Evolutionary conservation across 2,888 invertebrate species (phyloP).

Genomic region (Lycocerus yunnanus): DNA sequence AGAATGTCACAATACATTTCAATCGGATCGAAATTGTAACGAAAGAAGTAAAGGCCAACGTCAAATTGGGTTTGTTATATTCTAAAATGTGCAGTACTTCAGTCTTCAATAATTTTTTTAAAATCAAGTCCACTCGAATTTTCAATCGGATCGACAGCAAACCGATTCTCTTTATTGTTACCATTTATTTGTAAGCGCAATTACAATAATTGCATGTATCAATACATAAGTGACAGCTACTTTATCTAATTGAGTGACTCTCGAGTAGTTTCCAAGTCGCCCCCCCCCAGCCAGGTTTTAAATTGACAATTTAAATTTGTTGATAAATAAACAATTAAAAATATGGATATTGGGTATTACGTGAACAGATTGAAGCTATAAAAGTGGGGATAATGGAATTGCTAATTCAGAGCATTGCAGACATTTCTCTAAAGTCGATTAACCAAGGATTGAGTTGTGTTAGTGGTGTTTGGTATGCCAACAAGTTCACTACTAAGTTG

Average conservation of each 20-base stretch:
- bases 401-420: constrained; percentile 12
- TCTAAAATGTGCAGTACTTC: no score
- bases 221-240: neutral
- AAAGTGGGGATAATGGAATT: constrained; percentile 4
- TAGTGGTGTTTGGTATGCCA: constrained; percentile 20
- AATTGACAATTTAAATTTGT: neutral
- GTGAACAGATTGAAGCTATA: constrained; percentile 4
- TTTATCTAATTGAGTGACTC: neutral
- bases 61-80: no score
- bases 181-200: neutral
- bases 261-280: neutral
- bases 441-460: constrained; percentile 16
- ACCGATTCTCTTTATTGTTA: no score
- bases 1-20: neutral
- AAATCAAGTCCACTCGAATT: neutral
- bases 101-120: no score
- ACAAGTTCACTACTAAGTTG: constrained; percentile 13
- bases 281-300: neutral
- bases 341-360: neutral
- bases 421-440: constrained; percentile 21
- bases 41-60: no score
- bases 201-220: neutral
- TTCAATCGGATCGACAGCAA: neutral
- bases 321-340: neutral
- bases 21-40: neutral